These are phyloP conservation scores for Erythrolamprus reginae DNA, from an alignment of 2,113 vertebrate species.

Conservation along the genomic window DNA sequence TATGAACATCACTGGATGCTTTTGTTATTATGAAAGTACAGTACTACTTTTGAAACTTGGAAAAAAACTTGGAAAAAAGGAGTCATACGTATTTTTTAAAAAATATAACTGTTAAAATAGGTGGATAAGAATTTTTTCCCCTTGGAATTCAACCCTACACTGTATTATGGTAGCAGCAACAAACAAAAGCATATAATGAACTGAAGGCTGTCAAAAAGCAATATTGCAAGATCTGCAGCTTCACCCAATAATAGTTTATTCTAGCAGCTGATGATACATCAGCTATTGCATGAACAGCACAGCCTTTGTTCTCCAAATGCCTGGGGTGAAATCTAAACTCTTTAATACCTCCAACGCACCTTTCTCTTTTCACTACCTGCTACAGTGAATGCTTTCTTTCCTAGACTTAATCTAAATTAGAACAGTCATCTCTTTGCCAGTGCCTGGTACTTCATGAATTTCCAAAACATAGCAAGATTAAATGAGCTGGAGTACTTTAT, in stretches of 20 bases:
- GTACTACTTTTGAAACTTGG: background rate
- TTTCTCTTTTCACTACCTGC: conserved; percentile 18
- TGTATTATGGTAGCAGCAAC: background rate
- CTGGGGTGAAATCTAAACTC: conserved; percentile 8
- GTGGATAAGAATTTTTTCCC: background rate
- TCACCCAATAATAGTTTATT: background rate
- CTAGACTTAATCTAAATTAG: background rate
- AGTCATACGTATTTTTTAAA: background rate
- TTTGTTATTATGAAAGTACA: background rate
- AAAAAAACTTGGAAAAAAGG: background rate
- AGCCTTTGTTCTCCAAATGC: background rate
- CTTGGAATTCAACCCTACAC: background rate
- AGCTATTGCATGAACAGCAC: conserved; percentile 18
- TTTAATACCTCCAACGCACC: conserved; percentile 2
- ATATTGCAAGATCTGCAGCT: conserved; percentile 7
- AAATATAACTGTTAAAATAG: background rate
- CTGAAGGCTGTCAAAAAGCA: background rate
- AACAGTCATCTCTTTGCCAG: accelerated
- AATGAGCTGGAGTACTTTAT: background rate
- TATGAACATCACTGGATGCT: background rate
- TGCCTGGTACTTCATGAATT: background rate
- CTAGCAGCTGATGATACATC: conserved; percentile 1
- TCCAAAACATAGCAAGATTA: background rate
- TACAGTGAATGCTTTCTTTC: conserved; percentile 11
- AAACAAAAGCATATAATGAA: background rate